Evolutionary conservation across 2,797 vertebrate genomes (phyloP).

Genomic region (Enteromius mattozi): DNA sequence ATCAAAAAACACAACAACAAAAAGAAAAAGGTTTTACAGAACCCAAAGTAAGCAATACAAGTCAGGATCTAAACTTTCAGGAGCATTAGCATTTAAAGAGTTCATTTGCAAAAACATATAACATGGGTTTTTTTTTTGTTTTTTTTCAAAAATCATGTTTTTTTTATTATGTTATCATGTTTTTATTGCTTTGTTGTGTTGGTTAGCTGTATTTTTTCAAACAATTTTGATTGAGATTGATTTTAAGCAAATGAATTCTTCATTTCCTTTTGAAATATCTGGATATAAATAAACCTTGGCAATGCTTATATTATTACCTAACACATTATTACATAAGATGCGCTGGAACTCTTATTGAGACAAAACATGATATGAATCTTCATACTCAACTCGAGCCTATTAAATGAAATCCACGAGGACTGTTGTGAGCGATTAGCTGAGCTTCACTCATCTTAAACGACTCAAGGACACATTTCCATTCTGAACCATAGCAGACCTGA

Average conservation of each 20-base stretch:
- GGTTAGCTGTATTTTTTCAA: too few species aligned
- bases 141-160: too few species aligned
- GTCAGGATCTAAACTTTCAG: background rate
- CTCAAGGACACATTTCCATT: conserved; percentile 8
- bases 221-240: too few species aligned
- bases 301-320: background rate
- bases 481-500: conserved; percentile 7
- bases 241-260: too few species aligned
- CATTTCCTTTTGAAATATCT: conserved; percentile 18
- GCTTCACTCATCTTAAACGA: background rate
- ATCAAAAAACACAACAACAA: too few species aligned
- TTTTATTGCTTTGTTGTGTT: too few species aligned
- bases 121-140: too few species aligned
- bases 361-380: conserved; percentile 9
- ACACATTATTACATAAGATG: background rate
- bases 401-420: conserved; percentile 53
- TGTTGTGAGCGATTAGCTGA: conserved; percentile 11
- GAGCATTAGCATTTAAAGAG: background rate
- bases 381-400: background rate
- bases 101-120: too few species aligned
- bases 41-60: background rate
- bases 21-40: background rate
- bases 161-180: too few species aligned
- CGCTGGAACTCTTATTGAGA: background rate
- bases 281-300: conserved; percentile 36